Conservation (phyloP, 2,888 invertebrate genomes). For the Dioctria rufipes region DNA sequence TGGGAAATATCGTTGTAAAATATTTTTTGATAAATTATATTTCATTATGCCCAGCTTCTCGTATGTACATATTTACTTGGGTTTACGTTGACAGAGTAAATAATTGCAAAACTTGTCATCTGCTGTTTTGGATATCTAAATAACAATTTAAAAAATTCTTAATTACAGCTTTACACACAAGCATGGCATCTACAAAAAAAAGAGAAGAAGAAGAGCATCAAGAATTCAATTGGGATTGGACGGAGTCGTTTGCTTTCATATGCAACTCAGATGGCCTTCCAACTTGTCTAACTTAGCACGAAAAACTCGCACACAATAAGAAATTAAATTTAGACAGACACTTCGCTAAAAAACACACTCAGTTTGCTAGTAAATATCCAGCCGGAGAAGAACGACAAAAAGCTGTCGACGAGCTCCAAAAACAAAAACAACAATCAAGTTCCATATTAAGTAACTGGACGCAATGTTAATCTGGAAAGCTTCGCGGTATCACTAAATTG, state of each 20-base stretch:
- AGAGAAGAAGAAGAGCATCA: not conserved
- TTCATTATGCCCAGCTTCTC: conserved; percentile 18
- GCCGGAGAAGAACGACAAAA: conserved; percentile 60
- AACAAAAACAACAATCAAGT: conserved; percentile 59
- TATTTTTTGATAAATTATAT: conserved; percentile 13
- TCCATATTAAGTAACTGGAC: conserved; percentile 62
- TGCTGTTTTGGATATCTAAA: conserved; percentile 10
- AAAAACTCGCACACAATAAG: too few species aligned
- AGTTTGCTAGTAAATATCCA: conserved; percentile 61
- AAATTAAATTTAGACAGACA: conserved; percentile 56
- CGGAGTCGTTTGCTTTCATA: conserved; percentile 13
- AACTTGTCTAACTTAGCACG: too few species aligned
- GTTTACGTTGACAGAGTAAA: too few species aligned
- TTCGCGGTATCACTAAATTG: too few species aligned
- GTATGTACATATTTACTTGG: not conserved
- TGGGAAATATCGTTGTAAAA: conserved; percentile 13
- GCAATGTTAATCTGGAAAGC: conserved; percentile 54
- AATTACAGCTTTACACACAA: conserved; percentile 2
- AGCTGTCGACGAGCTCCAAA: conserved; percentile 60
- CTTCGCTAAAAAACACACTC: conserved; percentile 54
- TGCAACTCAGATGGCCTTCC: conserved; percentile 18
- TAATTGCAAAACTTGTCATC: conserved; percentile 16
- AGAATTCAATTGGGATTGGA: conserved; percentile 13
- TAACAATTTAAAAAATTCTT: conserved; percentile 9
- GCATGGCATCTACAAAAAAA: conserved; percentile 13